A percentile compares a stretch with the other conserved stretches of the same genome.
Conservation (phyloP, 1,140 invertebrate genomes). For the Pollicipes pollicipes region DNA sequence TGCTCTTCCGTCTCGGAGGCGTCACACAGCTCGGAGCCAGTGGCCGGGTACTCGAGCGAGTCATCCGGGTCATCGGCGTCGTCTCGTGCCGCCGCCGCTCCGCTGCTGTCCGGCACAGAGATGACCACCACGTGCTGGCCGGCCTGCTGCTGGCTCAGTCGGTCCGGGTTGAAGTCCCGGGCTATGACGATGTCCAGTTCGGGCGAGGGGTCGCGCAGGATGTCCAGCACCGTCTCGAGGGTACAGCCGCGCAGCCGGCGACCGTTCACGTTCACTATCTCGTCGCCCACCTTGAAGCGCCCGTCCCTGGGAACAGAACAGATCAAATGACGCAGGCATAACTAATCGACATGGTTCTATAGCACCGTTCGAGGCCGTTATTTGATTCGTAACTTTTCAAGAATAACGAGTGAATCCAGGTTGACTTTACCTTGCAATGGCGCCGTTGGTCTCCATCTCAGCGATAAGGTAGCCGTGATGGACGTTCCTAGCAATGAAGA, state of each 20-base stretch:
- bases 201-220: constrained; percentile 39
- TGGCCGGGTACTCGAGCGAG: not conserved
- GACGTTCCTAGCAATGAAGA: constrained; percentile 57
- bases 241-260: constrained; percentile 53
- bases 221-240: constrained; percentile 52
- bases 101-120: not conserved
- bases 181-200: constrained; percentile 55
- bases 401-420: no score
- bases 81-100: not conserved
- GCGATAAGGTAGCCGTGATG: constrained; percentile 56
- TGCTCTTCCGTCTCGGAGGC: not conserved
- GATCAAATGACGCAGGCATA: constrained; percentile 25
- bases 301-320: constrained; percentile 37
- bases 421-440: constrained; percentile 59
- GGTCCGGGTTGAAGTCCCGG: constrained; percentile 19
- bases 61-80: not conserved
- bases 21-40: not conserved
- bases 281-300: constrained; percentile 56
- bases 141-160: constrained; percentile 7
- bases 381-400: no score
- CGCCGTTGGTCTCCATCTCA: constrained; percentile 55
- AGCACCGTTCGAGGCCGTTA: no score
- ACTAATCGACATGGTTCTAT: not conserved
- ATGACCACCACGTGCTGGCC: not conserved
- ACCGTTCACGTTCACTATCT: constrained; percentile 71